These are phyloP conservation scores for Clarias fuscus DNA, from an alignment of 2,797 vertebrate genomes.

Conservation along the genomic window DNA sequence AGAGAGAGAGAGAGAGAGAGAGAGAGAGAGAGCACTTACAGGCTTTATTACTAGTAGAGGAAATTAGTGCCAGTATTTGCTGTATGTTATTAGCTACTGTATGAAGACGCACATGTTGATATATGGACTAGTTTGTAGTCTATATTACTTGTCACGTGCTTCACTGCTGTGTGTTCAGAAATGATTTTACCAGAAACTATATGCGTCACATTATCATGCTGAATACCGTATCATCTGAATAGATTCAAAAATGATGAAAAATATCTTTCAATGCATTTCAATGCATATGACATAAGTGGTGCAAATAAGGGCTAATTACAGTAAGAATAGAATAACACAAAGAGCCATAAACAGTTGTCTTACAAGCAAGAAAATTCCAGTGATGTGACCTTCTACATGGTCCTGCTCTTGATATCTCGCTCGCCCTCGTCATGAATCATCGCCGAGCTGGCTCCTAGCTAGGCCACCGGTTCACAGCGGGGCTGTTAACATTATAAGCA, in stretches of 20 bases:
- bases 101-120: neutral
- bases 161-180: slow-evolving; percentile 24
- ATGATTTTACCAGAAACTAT: slow-evolving; percentile 15
- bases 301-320: neutral
- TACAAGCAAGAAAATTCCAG: slow-evolving; percentile 2
- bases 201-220: neutral
- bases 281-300: neutral
- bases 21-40: neutral
- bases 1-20: neutral
- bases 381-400: neutral
- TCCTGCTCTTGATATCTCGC: neutral
- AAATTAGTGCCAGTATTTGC: slow-evolving; percentile 26
- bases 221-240: neutral
- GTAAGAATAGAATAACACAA: neutral
- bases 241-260: neutral
- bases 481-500: slow-evolving; percentile 3
- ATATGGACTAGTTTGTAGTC: slow-evolving; percentile 29
- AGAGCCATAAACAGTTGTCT: slow-evolving; percentile 28
- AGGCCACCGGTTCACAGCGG: neutral
- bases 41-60: slow-evolving; percentile 17
- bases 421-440: slow-evolving; percentile 7
- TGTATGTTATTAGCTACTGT: slow-evolving; percentile 8
- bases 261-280: neutral
- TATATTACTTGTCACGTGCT: slow-evolving; percentile 21
- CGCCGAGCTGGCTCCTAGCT: neutral